Evolutionary conservation across 2,888 invertebrate genomes (phyloP), one percentile per base, ranked within the genome.

Genomic region (Cyclophora albipunctata): DNA sequence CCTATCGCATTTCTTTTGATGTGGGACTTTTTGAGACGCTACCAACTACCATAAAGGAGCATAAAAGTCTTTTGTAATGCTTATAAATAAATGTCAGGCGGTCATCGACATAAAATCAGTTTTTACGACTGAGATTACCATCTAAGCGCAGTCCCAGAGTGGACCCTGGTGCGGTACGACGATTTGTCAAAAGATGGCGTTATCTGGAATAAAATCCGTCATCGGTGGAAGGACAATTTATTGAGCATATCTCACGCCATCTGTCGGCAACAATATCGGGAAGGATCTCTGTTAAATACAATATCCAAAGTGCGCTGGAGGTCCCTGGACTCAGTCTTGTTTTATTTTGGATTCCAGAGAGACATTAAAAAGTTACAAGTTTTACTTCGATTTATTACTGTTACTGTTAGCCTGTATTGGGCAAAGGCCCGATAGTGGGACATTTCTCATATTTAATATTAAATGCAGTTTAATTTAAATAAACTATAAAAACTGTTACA

Each of bases 161-260:
- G 73, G 74, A 75, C 66, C 73, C 73, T 73, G 77, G 78, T 78
- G 81, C 81, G 79, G 84, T 73, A 75, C 75, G 55, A 57, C 81
- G 74, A 87, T 88, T 87, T 86, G 84, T 88, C 87, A 87, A 84
- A 85, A 75, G 66, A 67, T 79, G 82, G 78, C 79, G 76, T 73
- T 84, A 87, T 87, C 86, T 60, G 69, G 61, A 67, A 62, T 64
- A 70, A 75, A 73, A 85, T 86, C 85, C 86, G 84, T 86, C 85
- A 87, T 85, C 84, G 76, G 73, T 60, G 55, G 70, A 57, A 60
- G 61, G 68, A 71, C 81, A 69, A 84, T 84, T 79, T 80, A 83
- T 84, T 75, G 79, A 58, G 55, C 71, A 76, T 83, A 85, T 84
- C 83, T 80, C 76, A 77, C 69, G 60, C 67, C 67, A 85, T 84